phyloP scores from a whole-genome alignment of 1,140 invertebrate genomes.

The Drosophila malerkotliana region DNA sequence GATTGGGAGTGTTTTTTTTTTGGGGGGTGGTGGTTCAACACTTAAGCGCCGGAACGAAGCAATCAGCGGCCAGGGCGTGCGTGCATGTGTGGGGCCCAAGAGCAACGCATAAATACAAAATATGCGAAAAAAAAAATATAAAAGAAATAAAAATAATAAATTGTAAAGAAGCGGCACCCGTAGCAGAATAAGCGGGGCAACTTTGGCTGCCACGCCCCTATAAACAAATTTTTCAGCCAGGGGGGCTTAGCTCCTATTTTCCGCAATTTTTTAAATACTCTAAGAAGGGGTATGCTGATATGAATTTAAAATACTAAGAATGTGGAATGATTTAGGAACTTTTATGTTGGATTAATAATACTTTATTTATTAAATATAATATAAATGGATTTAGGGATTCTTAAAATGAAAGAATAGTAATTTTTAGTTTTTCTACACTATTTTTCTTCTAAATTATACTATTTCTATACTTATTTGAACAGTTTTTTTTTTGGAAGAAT shows the following conservation, averaged over 20 bases:
- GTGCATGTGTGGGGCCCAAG: conserved; percentile 30
- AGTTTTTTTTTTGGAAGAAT: too few relatives aligned
- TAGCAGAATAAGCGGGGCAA: conserved; percentile 31
- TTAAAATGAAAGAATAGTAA: too few relatives aligned
- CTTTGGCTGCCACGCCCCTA: conserved; percentile 41
- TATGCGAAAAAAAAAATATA: conserved; percentile 54
- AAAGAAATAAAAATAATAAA: conserved; percentile 45
- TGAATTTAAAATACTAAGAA: neutral
- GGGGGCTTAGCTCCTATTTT: conserved; percentile 32
- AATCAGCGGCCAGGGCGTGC: conserved; percentile 68
- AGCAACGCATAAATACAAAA: conserved; percentile 53
- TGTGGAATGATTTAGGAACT: too few relatives aligned
- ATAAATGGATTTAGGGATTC: too few relatives aligned
- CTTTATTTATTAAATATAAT: too few relatives aligned
- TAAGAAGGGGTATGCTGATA: neutral
- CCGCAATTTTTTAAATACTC: conserved; percentile 31
- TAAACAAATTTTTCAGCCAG: conserved; percentile 25
- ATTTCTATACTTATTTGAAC: too few relatives aligned
- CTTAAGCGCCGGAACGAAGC: conserved; percentile 78
- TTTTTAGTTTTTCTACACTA: too few relatives aligned
- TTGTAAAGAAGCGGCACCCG: conserved; percentile 16
- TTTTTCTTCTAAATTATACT: too few relatives aligned
- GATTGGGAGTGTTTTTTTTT: conserved; percentile 6
- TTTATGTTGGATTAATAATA: too few relatives aligned
- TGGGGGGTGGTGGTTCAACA: conserved; percentile 25